Evolutionary conservation across 2,797 vertebrate species (phyloP).

Genomic region (Schizothorax lantsangensis): DNA sequence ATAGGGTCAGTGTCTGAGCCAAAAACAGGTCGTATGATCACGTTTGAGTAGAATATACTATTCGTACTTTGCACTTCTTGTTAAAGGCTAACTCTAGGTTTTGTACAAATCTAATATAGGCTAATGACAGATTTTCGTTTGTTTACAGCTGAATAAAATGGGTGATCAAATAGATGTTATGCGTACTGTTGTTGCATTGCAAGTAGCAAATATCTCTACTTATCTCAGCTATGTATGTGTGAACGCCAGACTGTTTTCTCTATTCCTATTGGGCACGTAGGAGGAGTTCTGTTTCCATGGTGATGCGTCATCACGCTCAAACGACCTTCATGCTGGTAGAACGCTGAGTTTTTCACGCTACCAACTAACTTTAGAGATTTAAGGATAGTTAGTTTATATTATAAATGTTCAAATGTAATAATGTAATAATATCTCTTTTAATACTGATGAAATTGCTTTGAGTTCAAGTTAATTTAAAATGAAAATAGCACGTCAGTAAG

Average conservation of each 20-base stretch:
- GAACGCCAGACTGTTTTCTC: background rate
- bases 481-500: background rate
- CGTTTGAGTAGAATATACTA: background rate
- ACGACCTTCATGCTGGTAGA: background rate
- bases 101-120: background rate
- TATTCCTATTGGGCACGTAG: background rate
- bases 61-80: background rate
- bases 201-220: background rate
- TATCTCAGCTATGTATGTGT: background rate
- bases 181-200: background rate
- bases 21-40: constrained; percentile 34
- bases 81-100: constrained; percentile 1
- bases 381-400: background rate
- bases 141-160: background rate
- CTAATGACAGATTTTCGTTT: background rate
- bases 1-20: constrained; percentile 48
- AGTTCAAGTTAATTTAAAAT: background rate
- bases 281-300: constrained; percentile 60
- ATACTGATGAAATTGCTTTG: background rate
- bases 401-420: no score
- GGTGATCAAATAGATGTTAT: background rate
- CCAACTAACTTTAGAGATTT: background rate
- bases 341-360: background rate
- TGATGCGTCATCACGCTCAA: constrained; percentile 42
- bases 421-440: background rate